phyloP scores from a whole-genome alignment of 1,140 invertebrate genomes.

The Anthonomus grandis region DNA sequence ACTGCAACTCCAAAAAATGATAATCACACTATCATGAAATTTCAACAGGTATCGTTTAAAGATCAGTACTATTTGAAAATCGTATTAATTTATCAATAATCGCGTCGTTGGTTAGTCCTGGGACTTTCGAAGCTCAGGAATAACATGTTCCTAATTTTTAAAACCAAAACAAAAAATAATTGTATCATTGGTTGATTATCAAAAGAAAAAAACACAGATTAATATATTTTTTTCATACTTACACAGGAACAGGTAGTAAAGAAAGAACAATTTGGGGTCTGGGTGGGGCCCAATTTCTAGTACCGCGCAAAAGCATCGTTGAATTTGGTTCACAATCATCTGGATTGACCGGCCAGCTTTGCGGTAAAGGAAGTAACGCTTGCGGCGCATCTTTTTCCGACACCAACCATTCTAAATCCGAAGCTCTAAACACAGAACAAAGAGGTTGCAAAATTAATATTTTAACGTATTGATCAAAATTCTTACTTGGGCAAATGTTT shows the following conservation, averaged over 20 bases:
- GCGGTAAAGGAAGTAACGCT: slow-evolving; percentile 71
- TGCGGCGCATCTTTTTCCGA: slow-evolving; percentile 78
- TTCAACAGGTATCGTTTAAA: too few relatives aligned
- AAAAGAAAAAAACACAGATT: neutral
- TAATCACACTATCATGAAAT: too few relatives aligned
- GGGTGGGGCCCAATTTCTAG: slow-evolving; percentile 80
- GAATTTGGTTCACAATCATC: slow-evolving; percentile 52
- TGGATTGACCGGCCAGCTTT: slow-evolving; percentile 63
- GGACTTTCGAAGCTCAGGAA: too few relatives aligned
- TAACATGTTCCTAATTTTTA: too few relatives aligned
- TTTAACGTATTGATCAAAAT: too few relatives aligned
- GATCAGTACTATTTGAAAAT: too few relatives aligned
- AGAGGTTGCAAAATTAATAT: too few relatives aligned
- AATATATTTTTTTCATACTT: slow-evolving; percentile 50
- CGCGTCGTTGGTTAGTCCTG: too few relatives aligned
- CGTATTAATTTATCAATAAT: too few relatives aligned
- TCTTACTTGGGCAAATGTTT: slow-evolving; percentile 64
- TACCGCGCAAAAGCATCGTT: slow-evolving; percentile 67
- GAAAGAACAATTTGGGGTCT: slow-evolving; percentile 83
- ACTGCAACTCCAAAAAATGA: too few relatives aligned
- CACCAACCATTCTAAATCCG: slow-evolving; percentile 80
- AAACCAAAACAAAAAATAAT: too few relatives aligned
- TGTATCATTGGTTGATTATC: too few relatives aligned
- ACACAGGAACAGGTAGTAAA: slow-evolving; percentile 67
- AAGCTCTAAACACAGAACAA: slow-evolving; percentile 55